Evolutionary conservation across 2,888 invertebrate genomes (phyloP).

Genomic region (Silvanus unidentatus): DNA sequence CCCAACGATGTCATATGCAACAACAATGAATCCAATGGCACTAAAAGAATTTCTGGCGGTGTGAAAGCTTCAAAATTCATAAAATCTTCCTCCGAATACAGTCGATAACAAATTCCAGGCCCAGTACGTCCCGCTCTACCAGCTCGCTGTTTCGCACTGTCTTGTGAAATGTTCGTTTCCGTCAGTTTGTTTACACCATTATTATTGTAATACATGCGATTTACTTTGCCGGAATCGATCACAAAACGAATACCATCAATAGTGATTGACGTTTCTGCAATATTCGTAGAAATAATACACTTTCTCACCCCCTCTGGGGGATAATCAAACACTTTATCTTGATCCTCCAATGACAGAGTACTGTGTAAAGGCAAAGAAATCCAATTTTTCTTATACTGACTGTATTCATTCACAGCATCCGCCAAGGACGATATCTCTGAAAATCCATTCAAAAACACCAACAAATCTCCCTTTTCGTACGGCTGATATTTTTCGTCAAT

Average conservation of each 20-base stretch:
- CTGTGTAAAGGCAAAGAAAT: slow-evolving; percentile 90
- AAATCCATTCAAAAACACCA: slow-evolving; percentile 93
- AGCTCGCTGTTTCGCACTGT: slow-evolving; percentile 94
- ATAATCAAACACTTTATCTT: slow-evolving; percentile 94
- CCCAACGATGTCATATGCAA: slow-evolving; percentile 93
- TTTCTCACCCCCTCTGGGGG: slow-evolving; percentile 92
- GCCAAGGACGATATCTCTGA: slow-evolving; percentile 85
- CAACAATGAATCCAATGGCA: slow-evolving; percentile 86
- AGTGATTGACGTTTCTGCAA: slow-evolving; percentile 97
- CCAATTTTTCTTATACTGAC: slow-evolving; percentile 76
- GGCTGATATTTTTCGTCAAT: slow-evolving; percentile 83
- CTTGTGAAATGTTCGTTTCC: slow-evolving; percentile 96
- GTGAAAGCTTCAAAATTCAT: slow-evolving; percentile 74
- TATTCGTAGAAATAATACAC: slow-evolving; percentile 96
- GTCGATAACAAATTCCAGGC: slow-evolving; percentile 93
- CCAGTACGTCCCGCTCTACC: slow-evolving; percentile 97
- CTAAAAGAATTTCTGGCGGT: slow-evolving; percentile 88
- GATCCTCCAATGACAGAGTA: slow-evolving; percentile 85
- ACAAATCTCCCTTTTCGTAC: slow-evolving; percentile 68
- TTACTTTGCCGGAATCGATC: slow-evolving; percentile 86
- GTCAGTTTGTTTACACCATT: slow-evolving; percentile 81
- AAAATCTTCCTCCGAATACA: slow-evolving; percentile 85
- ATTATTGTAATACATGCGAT: slow-evolving; percentile 95
- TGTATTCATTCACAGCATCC: slow-evolving; percentile 80
- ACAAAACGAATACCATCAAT: slow-evolving; percentile 92